A percentile compares a stretch with the other conserved stretches of the same genome.
These are phyloP conservation scores for Chesias legatella DNA, from an alignment of 2,888 invertebrate species.

Conservation along the genomic window DNA sequence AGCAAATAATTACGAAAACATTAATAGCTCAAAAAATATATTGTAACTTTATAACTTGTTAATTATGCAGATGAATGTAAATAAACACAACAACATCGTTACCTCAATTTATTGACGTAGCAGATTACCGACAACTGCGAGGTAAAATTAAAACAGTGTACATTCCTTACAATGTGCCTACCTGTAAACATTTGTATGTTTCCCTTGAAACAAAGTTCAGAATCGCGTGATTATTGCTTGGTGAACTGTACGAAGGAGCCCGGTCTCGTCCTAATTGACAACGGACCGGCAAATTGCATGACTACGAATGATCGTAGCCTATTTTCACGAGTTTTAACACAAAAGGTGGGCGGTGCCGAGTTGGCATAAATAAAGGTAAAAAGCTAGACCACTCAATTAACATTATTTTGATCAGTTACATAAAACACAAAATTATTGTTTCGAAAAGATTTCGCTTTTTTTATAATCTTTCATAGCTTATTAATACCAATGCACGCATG, in stretches of 20 bases:
- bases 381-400: neutral
- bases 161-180: constrained; percentile 8
- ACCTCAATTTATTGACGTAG: constrained; percentile 25
- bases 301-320: constrained; percentile 24
- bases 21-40: too few relatives aligned
- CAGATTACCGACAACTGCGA: constrained; percentile 25
- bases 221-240: constrained; percentile 11
- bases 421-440: too few relatives aligned
- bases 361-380: neutral
- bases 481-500: too few relatives aligned
- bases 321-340: constrained; percentile 24
- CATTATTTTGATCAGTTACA: too few relatives aligned
- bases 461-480: too few relatives aligned
- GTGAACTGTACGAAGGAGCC: constrained; percentile 18
- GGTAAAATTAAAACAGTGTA: constrained; percentile 23
- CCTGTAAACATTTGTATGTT: constrained; percentile 1
- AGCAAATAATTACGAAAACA: too few relatives aligned
- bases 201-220: constrained; percentile 4
- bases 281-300: constrained; percentile 30
- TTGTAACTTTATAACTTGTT: too few relatives aligned
- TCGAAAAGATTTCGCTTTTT: too few relatives aligned
- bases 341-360: constrained; percentile 15
- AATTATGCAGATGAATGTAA: too few relatives aligned
- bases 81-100: constrained; percentile 3
- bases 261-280: constrained; percentile 29